Base-by-base conservation (phyloP, 2,797 vertebrate genomes). In the Acanthopagrus latus region DNA sequence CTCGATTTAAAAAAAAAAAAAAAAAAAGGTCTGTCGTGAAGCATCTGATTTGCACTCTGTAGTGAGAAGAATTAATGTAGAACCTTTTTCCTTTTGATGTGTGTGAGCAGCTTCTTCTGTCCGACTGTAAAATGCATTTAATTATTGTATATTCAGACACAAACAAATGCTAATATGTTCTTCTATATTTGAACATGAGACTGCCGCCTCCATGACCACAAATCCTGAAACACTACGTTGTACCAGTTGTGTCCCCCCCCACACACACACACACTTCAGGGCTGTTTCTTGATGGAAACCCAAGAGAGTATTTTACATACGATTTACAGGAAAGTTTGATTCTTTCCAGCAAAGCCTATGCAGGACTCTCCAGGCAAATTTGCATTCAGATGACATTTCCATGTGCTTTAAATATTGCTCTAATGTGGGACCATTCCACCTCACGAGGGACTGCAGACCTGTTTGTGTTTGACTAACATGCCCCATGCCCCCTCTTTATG, bases 31-130 rank as follows among this genome's bases (percentile, higher is more conserved):
- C 95, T 96, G 75, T 97, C 95, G 95, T 97, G 96, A 97, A 97
- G 95, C 96, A 96, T 96, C 96, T 96, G 95, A 97, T 98, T 99
- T 99, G 97, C 97, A 99, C 97, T 98, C 97, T 97, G 93, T 98
- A 97, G 96, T 96, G 95, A 97, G 96, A 96, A 96, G 91, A 95
- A 96, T 95, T 96, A 95, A 96, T 97, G 97, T 96, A 95, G 95
- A 97, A 90, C 93, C 93, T 97, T 94, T 94, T 96, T 95, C 84
- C 95, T 94, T 90, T 93, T 95, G 92, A 94, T 96, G 95, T 94
- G 90, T 97, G 89, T 94, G 89, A 96, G 96, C 96, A 95, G 96
- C 96, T 97, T 97, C 96, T 96, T 97, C 95, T 94, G 95, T 98
- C 96, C 87, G 91, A 95, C 95, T 97, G 90, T 95, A 94, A 97